Conservation (phyloP, 2,888 invertebrate species). For the Drosophila cognata region DNA sequence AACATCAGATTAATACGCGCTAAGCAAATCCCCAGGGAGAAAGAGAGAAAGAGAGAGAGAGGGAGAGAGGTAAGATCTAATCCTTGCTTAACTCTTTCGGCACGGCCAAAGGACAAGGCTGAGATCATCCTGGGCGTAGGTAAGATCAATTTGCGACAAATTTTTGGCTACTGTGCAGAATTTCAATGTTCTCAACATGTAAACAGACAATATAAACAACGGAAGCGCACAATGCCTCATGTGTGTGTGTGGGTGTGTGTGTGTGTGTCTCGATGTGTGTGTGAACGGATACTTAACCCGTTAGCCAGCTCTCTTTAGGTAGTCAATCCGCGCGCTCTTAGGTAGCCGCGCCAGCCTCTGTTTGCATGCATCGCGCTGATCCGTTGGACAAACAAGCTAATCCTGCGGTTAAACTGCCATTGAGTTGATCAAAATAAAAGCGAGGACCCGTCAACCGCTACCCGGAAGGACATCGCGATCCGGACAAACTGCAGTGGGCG, state of each 20-base stretch:
- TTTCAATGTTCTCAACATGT: conserved; percentile 35
- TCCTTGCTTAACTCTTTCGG: conserved; percentile 76
- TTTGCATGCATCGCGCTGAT: conserved; percentile 74
- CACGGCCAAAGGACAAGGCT: conserved; percentile 29
- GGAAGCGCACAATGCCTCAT: conserved; percentile 57
- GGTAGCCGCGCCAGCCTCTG: conserved; percentile 49
- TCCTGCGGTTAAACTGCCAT: conserved; percentile 84
- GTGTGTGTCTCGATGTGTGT: background rate
- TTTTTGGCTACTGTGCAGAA: conserved; percentile 73
- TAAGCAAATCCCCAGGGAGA: conserved; percentile 56
- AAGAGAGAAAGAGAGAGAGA: conserved; percentile 2
- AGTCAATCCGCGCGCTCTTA: conserved; percentile 41
- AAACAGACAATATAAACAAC: conserved; percentile 76
- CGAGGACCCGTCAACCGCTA: conserved; percentile 26
- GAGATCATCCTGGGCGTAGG: conserved; percentile 68
- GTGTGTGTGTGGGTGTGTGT: background rate
- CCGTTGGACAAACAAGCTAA: conserved; percentile 82
- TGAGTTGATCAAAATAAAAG: conserved; percentile 81
- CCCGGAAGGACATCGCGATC: conserved; percentile 65
- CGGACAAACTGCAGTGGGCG: conserved; percentile 40
- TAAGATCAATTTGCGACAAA: conserved; percentile 79
- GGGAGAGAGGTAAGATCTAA: conserved; percentile 38
- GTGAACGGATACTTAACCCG: conserved; percentile 55
- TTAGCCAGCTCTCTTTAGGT: conserved; percentile 32
- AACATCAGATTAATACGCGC: conserved; percentile 74